phyloP scores from a whole-genome alignment of 64 coral and sea anemone genomes.

The Anthopleura sola region DNA sequence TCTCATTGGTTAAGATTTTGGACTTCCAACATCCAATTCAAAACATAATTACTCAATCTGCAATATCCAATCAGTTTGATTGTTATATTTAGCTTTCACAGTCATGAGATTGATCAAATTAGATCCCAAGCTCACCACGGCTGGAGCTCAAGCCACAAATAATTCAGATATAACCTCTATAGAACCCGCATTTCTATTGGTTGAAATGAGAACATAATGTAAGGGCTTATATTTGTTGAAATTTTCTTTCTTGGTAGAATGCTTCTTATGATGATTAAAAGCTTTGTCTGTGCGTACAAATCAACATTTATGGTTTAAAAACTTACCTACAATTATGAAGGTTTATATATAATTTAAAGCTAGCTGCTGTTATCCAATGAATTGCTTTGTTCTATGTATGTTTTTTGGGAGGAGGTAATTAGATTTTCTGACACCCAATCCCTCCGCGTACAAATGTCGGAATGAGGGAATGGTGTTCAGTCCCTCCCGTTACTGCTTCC shows the following conservation, averaged over 20 bases:
- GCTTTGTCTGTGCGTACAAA: too few species aligned
- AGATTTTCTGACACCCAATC: not conserved
- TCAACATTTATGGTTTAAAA: too few species aligned
- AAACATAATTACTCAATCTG: not conserved
- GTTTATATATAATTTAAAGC: too few species aligned
- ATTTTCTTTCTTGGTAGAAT: too few species aligned
- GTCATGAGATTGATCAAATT: not conserved
- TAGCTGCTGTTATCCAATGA: not conserved
- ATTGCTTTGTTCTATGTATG: not conserved
- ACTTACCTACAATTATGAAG: too few species aligned
- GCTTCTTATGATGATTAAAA: too few species aligned
- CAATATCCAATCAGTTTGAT: not conserved
- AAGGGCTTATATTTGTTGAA: too few species aligned
- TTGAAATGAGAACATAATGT: not conserved
- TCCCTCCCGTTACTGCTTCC: conserved; percentile 23
- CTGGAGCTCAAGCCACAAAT: not conserved
- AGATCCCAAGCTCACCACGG: not conserved
- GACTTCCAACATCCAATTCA: not conserved
- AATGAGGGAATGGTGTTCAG: conserved; percentile 10
- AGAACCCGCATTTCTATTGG: not conserved
- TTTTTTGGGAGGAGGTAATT: not conserved
- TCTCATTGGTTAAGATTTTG: not conserved
- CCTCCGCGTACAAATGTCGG: not conserved
- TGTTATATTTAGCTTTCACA: not conserved
- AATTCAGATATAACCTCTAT: not conserved